A percentile compares a stretch with the other conserved stretches of the same genome.
phyloP scores from a whole-genome alignment of 2,888 invertebrate genomes.

The Odontothrips loti region DNA sequence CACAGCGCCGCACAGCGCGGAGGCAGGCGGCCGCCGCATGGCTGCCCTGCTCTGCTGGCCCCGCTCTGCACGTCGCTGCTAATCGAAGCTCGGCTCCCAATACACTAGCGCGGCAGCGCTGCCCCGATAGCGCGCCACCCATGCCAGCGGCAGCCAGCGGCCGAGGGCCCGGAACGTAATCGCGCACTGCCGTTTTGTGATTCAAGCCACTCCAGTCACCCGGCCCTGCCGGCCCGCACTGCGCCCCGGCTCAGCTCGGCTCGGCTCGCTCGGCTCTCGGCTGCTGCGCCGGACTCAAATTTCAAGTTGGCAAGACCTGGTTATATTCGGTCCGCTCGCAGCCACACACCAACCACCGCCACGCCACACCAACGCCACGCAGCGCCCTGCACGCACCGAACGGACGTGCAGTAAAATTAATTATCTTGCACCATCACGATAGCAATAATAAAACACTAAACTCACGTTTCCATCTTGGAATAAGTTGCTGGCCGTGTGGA shows the following conservation, averaged over 20 bases:
- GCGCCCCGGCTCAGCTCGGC: background rate
- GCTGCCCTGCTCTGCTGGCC: too few relatives aligned
- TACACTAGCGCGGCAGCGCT: too few relatives aligned
- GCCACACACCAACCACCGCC: too few relatives aligned
- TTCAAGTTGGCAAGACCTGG: constrained; percentile 5
- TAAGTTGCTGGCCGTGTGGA: background rate
- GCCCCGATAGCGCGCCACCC: too few relatives aligned
- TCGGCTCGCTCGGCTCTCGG: background rate
- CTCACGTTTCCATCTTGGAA: constrained; percentile 26
- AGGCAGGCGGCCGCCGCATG: too few relatives aligned
- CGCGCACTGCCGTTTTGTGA: background rate
- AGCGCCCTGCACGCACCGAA: too few relatives aligned
- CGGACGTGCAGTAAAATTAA: background rate
- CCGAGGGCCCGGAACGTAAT: constrained; percentile 1
- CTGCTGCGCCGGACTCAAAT: background rate
- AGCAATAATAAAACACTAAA: constrained; percentile 26
- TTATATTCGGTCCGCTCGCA: background rate
- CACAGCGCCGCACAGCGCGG: too few relatives aligned
- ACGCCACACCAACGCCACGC: background rate
- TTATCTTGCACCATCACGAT: constrained; percentile 26
- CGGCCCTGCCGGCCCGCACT: background rate
- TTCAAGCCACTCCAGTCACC: background rate
- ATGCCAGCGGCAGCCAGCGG: too few relatives aligned
- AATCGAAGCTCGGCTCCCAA: too few relatives aligned
- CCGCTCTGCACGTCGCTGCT: too few relatives aligned